Percentiles rank a stretch among this genome's conserved stretches.
Conservation (phyloP, 2,888 invertebrate species). For the Cylloceria caligata region DNA sequence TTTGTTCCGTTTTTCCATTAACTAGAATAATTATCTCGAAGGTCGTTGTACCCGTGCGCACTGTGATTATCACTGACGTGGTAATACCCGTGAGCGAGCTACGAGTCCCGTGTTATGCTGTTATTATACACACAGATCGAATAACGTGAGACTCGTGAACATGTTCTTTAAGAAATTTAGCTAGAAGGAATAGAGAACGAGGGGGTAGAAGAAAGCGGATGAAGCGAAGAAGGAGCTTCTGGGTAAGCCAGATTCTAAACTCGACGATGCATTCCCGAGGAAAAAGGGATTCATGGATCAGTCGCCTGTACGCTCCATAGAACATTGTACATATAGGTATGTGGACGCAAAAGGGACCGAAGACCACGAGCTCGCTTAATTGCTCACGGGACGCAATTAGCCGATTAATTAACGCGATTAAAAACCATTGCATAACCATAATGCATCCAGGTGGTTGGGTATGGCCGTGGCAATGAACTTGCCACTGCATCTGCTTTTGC, state of each 20-base stretch:
- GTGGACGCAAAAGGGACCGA: constrained; percentile 28
- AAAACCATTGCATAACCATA: constrained; percentile 68
- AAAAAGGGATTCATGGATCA: constrained; percentile 27
- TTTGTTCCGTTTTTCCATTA: constrained; percentile 73
- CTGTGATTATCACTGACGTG: constrained; percentile 14
- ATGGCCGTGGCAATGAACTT: constrained; percentile 76
- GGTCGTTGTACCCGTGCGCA: constrained; percentile 70
- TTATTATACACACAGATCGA: constrained; percentile 26
- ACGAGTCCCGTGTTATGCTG: constrained; percentile 3
- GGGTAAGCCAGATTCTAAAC: constrained; percentile 6
- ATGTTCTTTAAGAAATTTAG: constrained; percentile 4
- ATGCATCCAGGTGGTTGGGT: constrained; percentile 57
- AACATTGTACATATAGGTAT: neutral
- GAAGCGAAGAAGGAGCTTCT: constrained; percentile 17
- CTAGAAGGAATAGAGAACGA: neutral
- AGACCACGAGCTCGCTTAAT: constrained; percentile 70
- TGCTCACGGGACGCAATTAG: constrained; percentile 73
- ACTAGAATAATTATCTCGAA: constrained; percentile 76
- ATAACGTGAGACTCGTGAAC: constrained; percentile 42
- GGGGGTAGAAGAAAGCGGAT: constrained; percentile 19
- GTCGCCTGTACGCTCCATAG: constrained; percentile 8
- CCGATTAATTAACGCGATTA: constrained; percentile 77
- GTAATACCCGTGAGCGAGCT: constrained; percentile 3
- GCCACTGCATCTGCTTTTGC: constrained; percentile 40
- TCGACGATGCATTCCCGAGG: constrained; percentile 5